Base-by-base conservation (phyloP, 2,888 invertebrate species). In the Meghimatium bilineatum region DNA sequence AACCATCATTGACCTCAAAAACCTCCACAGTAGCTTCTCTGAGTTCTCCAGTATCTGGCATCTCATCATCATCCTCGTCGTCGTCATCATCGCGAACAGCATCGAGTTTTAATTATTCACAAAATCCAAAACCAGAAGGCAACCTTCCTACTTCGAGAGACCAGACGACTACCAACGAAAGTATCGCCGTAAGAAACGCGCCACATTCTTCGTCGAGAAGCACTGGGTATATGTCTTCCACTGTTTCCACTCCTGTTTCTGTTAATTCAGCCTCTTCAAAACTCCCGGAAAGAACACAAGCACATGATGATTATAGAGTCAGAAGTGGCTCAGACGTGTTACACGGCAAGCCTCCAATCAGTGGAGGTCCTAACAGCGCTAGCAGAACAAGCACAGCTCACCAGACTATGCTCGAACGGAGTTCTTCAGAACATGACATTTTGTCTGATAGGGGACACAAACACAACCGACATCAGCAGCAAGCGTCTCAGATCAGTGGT, bases 351-450 rank as follows among this genome's bases (percentile, higher is more conserved):
- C 76, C 38, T 6, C 56, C 34, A 36, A 67, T 44, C 34, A 44
- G 69, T 44, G 71, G 56, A 44, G 44, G 44, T 14, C 17, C 67
- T 10, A 36, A 38, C 44, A 0, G 32, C 3, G 20, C 77, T 0
- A 69, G 34, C 20, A n/a, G 80, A 12, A 5, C 17, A 1, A 71
- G 29, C 20, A 32, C 38, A 32, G 38, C 14, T n/a, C 63, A 14
- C 26, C 34, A 26, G 6, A 26, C 17, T 1, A 12, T 44, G 26
- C 71, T 85, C 6, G 86, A 86, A 17, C 56, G 86, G 17, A 85
- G 86, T 79, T 71, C 82, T 20, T 86, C 86, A 0, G 86, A 86
- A 44, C 78, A 80, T 44, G 85, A 78, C 34, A 77, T 85, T 32
- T 36, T 76, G 79, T 60, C 56, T 10, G 83, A 83, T 44, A 38